Percentiles rank a stretch among this genome's conserved stretches.
Evolutionary conservation across 2,113 vertebrate genomes (phyloP).

Genomic region (Candoia aspera): DNA sequence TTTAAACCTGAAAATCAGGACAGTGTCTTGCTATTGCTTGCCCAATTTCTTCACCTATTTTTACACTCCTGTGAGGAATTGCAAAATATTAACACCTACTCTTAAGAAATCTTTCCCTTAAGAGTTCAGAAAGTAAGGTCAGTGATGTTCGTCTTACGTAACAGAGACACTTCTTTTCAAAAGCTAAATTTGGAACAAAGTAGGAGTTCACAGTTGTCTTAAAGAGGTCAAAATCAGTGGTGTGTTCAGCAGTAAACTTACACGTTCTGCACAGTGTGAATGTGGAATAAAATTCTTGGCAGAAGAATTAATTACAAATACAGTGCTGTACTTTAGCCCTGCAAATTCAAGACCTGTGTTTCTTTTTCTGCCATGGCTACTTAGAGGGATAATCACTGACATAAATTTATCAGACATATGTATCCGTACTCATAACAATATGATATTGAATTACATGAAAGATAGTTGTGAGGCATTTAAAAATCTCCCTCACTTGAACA

Average conservation of each 20-base stretch:
- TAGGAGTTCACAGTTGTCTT: constrained; percentile 10
- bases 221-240: neutral
- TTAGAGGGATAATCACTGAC: neutral
- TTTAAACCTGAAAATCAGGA: neutral
- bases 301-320: neutral
- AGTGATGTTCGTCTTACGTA: neutral
- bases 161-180: constrained; percentile 16
- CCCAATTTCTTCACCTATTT: neutral
- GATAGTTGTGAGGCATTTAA: neutral
- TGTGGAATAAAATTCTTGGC: neutral
- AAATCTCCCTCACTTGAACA: neutral
- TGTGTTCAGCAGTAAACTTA: neutral
- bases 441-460: neutral
- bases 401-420: neutral
- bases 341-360: neutral
- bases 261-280: neutral
- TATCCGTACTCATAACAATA: too few species aligned
- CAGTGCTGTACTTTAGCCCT: neutral
- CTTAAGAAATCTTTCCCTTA: neutral
- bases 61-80: neutral
- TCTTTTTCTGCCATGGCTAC: neutral
- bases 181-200: constrained; percentile 25
- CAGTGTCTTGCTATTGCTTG: neutral
- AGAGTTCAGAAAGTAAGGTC: neutral
- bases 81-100: neutral